Evolutionary conservation across 2,113 vertebrate genomes (phyloP), one percentile per base, ranked within the genome.

Genomic region (Nyctibius bracteatus): DNA sequence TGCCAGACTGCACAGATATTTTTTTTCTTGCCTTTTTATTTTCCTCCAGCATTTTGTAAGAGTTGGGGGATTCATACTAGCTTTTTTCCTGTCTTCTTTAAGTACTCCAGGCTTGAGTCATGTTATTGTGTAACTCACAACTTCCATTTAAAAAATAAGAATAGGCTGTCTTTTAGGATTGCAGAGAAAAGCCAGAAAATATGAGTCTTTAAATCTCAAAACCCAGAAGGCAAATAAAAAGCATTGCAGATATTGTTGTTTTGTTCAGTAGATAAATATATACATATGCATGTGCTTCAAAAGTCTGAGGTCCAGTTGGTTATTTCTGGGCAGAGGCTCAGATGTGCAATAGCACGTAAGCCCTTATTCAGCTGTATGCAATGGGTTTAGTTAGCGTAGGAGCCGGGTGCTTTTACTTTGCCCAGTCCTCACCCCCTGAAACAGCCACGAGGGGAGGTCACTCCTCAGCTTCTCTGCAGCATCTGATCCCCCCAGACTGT

Each of bases 211-310:
- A 84, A 94, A 80, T 90, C 73, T 91, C 86, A 72, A 84, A 89
- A 81, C 86, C 68, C 94, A 77, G 80, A 79, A 92, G 92, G 80
- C 90, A 96, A 87, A 94, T 95, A 95, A 94, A 95, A 95, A 86
- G 30, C 80, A 52, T 33, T 68, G 37, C 88, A 85, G 92, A 88
- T 35, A 95, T 55, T 95, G 77, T 92, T 92, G 90, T 77, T 93
- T 65, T 89, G 91, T 91, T 96, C 95, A 33, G 44, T 57, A 95
- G 81, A 91, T 92, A 95, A 96, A 97, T 94, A 95, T 81, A 61
- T 95, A 92, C 73, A 87, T 91, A 85, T 89, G 68, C 68, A 95
- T 78, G 75, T 55, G n/a, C 78, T 74, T 82, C 70, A 58, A 1
- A 81, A 61, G 94, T 78, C 81, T 72, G 49, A 65, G 52, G 94